Base-by-base conservation (phyloP, 2,888 invertebrate species). In the Tetranychus piercei region DNA sequence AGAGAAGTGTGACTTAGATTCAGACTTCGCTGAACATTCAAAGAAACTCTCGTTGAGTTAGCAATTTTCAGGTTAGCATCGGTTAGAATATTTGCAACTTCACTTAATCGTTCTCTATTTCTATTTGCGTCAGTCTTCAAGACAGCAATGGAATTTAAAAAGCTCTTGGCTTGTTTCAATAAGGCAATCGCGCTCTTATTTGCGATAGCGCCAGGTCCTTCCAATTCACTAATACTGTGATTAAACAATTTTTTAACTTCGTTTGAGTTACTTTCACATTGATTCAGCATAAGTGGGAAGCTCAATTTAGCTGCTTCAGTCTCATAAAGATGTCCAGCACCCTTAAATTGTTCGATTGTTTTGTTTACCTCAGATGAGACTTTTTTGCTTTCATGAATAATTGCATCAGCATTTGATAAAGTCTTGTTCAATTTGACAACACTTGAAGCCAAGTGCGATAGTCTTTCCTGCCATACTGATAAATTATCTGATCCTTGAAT, bases 391-490 rank as follows among this genome's bases (percentile, higher is more conserved):
- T 15, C 15, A 15, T 15, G 55, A 2, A 9, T 6, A 15, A 44
- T 55, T 1, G 72, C 69, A 71, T 79, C 77, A n/a, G 79, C 78
- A 45, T 79, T 75, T 34, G 77, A 44, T 65, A 79, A 78, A 22
- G 78, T 78, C 23, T 77, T 77, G 66, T 79, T 73, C 66, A 78
- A 79, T n/a, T 77, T 78, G n/a, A 74, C 71, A 9, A 70, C 22
- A 22, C 44, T 65, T 45, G 11, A 22, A 11, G 72, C 72, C 70
- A 22, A 22, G 9, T n/a, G 65, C 5, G 67, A 20, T 22, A 67
- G 22, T 4, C 66, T n/a, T 74, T 76, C 67, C 73, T 74, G 55
- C 55, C 55, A 55, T 55, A 15, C 11, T 7, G 55, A 55, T 55
- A 55, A 55, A 15, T 15, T 9, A 55, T 55, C 55, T 15, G 55